Conservation (phyloP, 37 sponge, comb jelly and placozoan genomes). For the Aphrocallistes beatrix region DNA sequence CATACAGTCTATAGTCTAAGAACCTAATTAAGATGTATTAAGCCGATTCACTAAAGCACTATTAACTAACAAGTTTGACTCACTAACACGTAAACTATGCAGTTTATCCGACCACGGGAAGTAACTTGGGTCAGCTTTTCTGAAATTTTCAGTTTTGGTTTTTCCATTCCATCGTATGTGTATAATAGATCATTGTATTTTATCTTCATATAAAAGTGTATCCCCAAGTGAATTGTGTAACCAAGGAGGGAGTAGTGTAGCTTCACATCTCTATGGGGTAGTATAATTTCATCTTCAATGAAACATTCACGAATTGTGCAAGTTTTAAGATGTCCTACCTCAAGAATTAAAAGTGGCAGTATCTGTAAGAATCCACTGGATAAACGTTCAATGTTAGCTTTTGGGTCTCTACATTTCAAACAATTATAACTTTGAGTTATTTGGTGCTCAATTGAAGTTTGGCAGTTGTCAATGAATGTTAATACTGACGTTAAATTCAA, state of each 20-base stretch:
- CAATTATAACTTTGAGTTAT: neutral
- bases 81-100: too few species aligned
- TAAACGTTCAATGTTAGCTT: neutral
- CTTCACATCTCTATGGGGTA: neutral
- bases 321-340: neutral
- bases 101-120: too few species aligned
- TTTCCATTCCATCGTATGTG: constrained; percentile 10
- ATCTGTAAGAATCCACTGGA: neutral
- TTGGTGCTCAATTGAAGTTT: neutral
- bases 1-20: too few species aligned
- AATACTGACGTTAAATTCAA: neutral
- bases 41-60: too few species aligned
- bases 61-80: too few species aligned
- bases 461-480: neutral
- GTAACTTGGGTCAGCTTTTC: too few species aligned
- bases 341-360: neutral
- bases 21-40: too few species aligned
- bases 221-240: neutral
- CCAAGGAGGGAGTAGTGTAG: neutral
- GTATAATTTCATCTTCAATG: neutral
- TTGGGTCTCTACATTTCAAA: neutral
- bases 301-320: neutral
- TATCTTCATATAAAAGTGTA: neutral
- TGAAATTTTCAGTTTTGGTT: too few species aligned
- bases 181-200: neutral